These are phyloP conservation scores for Salminus brasiliensis DNA, from an alignment of 2,113 vertebrate genomes.

Conservation along the genomic window DNA sequence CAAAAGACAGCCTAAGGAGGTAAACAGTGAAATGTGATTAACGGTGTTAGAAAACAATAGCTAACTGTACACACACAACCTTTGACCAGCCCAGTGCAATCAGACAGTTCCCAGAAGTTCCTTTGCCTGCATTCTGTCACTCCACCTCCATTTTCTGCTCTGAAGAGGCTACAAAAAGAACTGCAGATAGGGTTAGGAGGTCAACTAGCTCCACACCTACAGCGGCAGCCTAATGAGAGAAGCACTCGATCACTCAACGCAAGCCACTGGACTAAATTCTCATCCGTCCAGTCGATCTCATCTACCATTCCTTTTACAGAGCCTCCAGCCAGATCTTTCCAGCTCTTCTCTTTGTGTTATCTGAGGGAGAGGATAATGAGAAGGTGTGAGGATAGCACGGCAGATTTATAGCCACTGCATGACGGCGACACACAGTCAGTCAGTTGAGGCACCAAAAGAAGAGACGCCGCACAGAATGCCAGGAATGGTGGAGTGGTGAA, in stretches of 20 bases:
- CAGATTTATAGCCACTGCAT: slow-evolving; percentile 16
- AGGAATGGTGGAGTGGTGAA: slow-evolving; percentile 27
- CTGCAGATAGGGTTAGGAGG: slow-evolving; percentile 14
- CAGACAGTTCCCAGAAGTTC: slow-evolving; percentile 29
- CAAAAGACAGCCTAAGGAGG: neutral
- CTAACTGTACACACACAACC: neutral
- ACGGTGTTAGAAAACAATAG: neutral
- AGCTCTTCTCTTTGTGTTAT: neutral
- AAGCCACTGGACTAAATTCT: slow-evolving; percentile 29
- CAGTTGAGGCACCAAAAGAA: slow-evolving; percentile 17
- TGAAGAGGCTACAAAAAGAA: slow-evolving; percentile 11
- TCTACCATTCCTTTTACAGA: neutral
- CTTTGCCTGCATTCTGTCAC: slow-evolving; percentile 16
- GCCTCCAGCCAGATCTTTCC: neutral
- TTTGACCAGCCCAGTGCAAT: neutral
- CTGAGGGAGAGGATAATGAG: slow-evolving; percentile 12
- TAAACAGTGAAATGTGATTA: neutral
- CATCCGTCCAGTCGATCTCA: slow-evolving; percentile 22
- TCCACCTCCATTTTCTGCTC: neutral
- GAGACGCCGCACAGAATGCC: slow-evolving; percentile 31
- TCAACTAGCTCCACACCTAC: slow-evolving; percentile 46
- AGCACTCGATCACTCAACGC: slow-evolving; percentile 37
- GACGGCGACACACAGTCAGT: neutral
- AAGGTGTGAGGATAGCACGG: neutral
- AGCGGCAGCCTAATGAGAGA: slow-evolving; percentile 31